Conservation (phyloP, 2,113 vertebrate species). For the Thamnophis sirtalis region DNA sequence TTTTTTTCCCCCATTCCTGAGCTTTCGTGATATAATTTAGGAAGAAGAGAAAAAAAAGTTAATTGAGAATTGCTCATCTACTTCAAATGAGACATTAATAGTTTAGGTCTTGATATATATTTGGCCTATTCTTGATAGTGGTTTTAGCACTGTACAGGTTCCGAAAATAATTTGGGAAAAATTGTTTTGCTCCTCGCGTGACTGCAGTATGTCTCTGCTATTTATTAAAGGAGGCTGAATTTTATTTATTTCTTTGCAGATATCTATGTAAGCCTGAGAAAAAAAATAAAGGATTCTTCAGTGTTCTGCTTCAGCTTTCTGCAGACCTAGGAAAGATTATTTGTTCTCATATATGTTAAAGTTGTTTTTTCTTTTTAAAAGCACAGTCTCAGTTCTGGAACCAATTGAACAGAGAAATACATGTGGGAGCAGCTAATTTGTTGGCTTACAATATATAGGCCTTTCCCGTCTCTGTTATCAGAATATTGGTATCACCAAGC, state of each 20-base stretch:
- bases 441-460: background rate
- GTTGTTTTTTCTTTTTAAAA: background rate
- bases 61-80: background rate
- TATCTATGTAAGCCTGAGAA: background rate
- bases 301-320: background rate
- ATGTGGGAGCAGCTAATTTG: background rate
- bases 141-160: background rate
- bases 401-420: background rate
- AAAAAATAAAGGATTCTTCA: background rate
- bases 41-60: background rate
- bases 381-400: background rate
- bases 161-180: background rate
- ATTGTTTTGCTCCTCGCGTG: background rate
- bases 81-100: background rate
- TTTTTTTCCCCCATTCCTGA: background rate
- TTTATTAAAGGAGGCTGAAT: background rate
- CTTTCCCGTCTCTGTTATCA: background rate
- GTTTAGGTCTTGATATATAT: background rate
- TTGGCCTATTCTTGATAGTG: background rate
- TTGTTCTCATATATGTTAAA: background rate
- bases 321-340: background rate
- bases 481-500: background rate
- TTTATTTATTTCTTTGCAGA: background rate
- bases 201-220: background rate
- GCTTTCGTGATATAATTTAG: background rate